Percentiles rank a stretch among this genome's conserved stretches.
Conservation (phyloP, 23 tunicate species). For the Halocynthia roretzi region DNA sequence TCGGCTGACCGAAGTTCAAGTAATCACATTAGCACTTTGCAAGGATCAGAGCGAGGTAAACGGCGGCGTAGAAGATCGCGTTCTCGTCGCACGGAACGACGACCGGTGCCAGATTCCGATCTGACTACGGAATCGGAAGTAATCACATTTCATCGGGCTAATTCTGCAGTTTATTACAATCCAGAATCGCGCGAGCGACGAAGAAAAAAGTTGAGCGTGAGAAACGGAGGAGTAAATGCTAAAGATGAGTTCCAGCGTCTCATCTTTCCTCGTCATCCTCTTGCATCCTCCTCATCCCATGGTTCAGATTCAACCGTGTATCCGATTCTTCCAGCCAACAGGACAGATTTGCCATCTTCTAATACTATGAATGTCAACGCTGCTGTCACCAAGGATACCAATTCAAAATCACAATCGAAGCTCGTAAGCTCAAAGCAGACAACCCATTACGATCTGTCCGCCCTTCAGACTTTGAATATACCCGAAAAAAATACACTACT, state of each 20-base stretch:
- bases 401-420: not conserved
- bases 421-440: not conserved
- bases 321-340: conserved; percentile 20
- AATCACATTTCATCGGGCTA: conserved; percentile 17
- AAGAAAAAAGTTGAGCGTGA: conserved; percentile 18
- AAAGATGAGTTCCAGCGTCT: conserved; percentile 25
- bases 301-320: conserved; percentile 15
- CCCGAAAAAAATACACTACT: too few species aligned
- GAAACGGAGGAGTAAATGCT: conserved; percentile 19
- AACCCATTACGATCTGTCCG: not conserved
- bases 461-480: conserved; percentile 1
- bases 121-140: conserved; percentile 23
- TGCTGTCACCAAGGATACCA: not conserved
- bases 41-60: conserved; percentile 13
- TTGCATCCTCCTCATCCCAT: not conserved
- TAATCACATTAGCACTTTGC: not conserved
- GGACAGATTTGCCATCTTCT: not conserved
- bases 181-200: conserved; percentile 22
- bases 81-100: conserved; percentile 11
- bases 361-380: too few species aligned
- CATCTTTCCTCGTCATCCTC: conserved; percentile 9
- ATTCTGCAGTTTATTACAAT: conserved; percentile 9
- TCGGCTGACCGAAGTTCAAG: conserved; percentile 3
- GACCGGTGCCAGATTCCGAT: not conserved
- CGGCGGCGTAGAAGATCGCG: conserved; percentile 8